Evolutionary conservation across 2,888 invertebrate genomes (phyloP), one percentile per base, ranked within the genome.

Genomic region (Hoplodrina blanda): DNA sequence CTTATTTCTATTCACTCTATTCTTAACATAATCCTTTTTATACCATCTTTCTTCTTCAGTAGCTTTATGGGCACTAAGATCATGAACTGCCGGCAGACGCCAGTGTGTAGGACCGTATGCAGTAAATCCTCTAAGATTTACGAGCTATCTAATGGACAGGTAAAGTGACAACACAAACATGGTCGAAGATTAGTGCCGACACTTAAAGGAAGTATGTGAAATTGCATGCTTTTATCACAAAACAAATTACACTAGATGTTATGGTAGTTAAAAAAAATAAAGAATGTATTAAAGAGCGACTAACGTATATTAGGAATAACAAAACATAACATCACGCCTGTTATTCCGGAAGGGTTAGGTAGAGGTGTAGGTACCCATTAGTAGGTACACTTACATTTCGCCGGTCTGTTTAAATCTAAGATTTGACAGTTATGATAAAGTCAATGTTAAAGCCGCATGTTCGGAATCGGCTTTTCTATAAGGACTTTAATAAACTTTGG

Each of bases 61-160:
- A 20, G 37, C 37, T 56, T 76, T 60, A 61, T 63, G 53, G 44
- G 46, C 25, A 56, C 62, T 68, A 56, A 75, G 60, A 75, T 69
- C 76, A 80, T 75, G 33, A 55, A 76, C 33, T 68, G 46, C 55
- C 33, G 53, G 56, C 17, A 68, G 49, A 63, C 63, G 44, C 60
- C 55, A 61, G 54, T 30, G 17, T 63, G 33, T 53, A 41, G 50
- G 60, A 56, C 44, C 53, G 55, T 41, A 68, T 63, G 80, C 76
- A 63, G 69, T 76, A 80, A 76, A 76, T 76, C 76, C 62, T 61
- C 13, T 13, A 15, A 76, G 80, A 76, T 76, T 76, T 76, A 76
- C 80, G 76, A 76, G 20, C 76, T 13, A 54, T 54, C 55, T 68
- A 76, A 75, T 75, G 53, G 76, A 80, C 80, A 68, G 76, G 76